Conservation (phyloP, 2,797 vertebrate species). For the Ctenochaetus hawaiiensis region DNA sequence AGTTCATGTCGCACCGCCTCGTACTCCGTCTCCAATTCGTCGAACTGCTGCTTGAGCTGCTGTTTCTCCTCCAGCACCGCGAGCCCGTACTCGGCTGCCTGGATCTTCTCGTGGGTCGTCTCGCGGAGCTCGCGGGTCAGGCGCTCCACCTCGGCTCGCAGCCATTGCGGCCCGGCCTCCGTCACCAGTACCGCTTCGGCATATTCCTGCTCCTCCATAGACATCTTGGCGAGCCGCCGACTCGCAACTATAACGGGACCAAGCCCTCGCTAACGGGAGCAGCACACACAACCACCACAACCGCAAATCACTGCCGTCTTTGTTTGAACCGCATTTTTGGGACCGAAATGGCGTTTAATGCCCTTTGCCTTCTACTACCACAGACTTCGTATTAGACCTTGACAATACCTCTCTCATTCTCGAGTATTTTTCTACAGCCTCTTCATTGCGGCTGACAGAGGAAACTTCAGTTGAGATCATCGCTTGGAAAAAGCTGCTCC, state of each 20-base stretch:
- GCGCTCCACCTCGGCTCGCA: slow-evolving; percentile 90
- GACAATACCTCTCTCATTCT: slow-evolving; percentile 60
- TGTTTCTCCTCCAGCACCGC: slow-evolving; percentile 98
- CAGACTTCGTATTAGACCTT: slow-evolving; percentile 19
- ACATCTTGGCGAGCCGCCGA: slow-evolving; percentile 83
- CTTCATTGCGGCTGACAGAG: slow-evolving; percentile 64
- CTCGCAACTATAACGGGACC: slow-evolving; percentile 75
- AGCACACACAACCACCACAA: slow-evolving; percentile 46
- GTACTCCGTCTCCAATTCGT: slow-evolving; percentile 94
- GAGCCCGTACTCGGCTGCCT: slow-evolving; percentile 97
- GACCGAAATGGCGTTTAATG: slow-evolving; percentile 28
- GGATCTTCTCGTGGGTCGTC: slow-evolving; percentile 96
- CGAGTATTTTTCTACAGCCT: slow-evolving; percentile 50
- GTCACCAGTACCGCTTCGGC: slow-evolving; percentile 90
- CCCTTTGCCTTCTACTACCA: slow-evolving; percentile 3
- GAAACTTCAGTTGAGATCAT: slow-evolving; percentile 82
- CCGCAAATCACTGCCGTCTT: slow-evolving; percentile 73
- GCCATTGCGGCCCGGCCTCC: slow-evolving; percentile 90
- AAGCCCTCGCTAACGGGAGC: slow-evolving; percentile 70
- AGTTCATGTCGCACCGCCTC: slow-evolving; percentile 92
- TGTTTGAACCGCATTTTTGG: slow-evolving; percentile 76
- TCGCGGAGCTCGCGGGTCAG: slow-evolving; percentile 93
- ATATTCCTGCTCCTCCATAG: slow-evolving; percentile 90
- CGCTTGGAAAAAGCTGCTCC: slow-evolving; percentile 72
- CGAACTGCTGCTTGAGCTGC: slow-evolving; percentile 93